These are phyloP conservation scores for Chaetoderma sp. DNA, from an alignment of 2,888 invertebrate genomes.

Conservation along the genomic window DNA sequence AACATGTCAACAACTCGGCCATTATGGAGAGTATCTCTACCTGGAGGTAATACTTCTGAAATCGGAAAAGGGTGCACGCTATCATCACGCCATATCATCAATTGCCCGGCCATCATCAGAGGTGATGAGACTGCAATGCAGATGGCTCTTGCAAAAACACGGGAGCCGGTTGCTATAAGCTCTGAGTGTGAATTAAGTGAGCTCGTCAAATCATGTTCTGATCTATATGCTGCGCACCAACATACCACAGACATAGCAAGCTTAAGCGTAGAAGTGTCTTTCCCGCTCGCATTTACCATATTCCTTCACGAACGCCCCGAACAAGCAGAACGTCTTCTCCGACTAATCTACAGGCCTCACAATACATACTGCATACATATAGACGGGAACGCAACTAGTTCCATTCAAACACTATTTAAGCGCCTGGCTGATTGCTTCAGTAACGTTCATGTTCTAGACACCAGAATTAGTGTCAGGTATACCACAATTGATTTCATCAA, in stretches of 20 bases:
- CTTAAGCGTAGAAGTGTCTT: conserved; percentile 44
- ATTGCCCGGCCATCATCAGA: conserved; percentile 46
- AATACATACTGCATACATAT: conserved; percentile 61
- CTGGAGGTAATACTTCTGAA: too few relatives aligned
- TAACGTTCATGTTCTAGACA: conserved; percentile 42
- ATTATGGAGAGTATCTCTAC: too few relatives aligned
- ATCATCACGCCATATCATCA: too few relatives aligned
- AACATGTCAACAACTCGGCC: too few relatives aligned
- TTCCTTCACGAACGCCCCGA: conserved; percentile 41
- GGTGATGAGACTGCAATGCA: conserved; percentile 42
- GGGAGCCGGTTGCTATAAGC: too few relatives aligned
- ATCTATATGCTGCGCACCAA: too few relatives aligned
- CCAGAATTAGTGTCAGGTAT: conserved; percentile 39
- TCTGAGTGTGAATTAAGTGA: too few relatives aligned
- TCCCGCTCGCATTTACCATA: conserved; percentile 48
- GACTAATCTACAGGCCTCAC: conserved; percentile 53
- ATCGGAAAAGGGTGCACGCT: too few relatives aligned
- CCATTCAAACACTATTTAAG: conserved; percentile 29
- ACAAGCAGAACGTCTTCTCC: conserved; percentile 48
- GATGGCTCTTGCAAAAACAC: too few relatives aligned
- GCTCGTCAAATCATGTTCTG: too few relatives aligned
- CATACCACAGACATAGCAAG: not conserved
- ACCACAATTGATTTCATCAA: conserved; percentile 41
- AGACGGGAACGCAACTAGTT: conserved; percentile 39
- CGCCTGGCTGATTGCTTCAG: conserved; percentile 40